A percentile compares a stretch with the other conserved stretches of the same genome.
Evolutionary conservation across 2,797 vertebrate species (phyloP).

Genomic region (Pogoniulus pusillus): DNA sequence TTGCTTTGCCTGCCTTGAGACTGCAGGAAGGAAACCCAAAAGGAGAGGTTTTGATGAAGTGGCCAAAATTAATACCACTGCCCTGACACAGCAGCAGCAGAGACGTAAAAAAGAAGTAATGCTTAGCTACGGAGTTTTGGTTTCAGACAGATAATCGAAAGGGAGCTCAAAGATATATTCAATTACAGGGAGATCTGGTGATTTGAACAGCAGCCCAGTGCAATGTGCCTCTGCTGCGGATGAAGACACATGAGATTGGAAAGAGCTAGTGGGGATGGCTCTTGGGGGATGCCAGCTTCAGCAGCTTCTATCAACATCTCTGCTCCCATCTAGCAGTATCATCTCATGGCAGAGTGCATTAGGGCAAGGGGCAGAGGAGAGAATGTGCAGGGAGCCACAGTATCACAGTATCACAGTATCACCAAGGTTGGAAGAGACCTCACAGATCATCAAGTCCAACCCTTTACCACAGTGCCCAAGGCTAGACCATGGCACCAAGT

Average conservation of each 20-base stretch:
- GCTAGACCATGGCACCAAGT: too few species aligned
- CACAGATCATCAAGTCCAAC: too few species aligned
- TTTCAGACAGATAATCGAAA: constrained; percentile 66
- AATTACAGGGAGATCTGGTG: background rate
- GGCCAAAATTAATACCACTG: constrained; percentile 21
- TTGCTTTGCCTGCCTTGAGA: constrained; percentile 46
- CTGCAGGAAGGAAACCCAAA: background rate
- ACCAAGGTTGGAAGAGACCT: too few species aligned
- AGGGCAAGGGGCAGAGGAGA: background rate
- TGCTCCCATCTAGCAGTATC: background rate
- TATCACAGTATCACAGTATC: too few species aligned
- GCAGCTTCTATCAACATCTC: background rate
- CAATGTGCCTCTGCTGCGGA: accelerated
- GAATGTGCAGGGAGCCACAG: too few species aligned
- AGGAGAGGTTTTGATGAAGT: background rate
- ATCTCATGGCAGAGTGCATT: background rate
- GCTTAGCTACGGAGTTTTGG: constrained; percentile 54
- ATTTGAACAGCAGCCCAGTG: background rate
- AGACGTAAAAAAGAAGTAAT: constrained; percentile 54
- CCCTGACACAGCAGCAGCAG: background rate
- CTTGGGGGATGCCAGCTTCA: background rate
- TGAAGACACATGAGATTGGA: background rate
- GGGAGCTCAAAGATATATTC: background rate
- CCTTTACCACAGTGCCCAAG: too few species aligned
- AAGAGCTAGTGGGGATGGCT: background rate